phyloP scores from a whole-genome alignment of 2,113 vertebrate genomes.

The Toxotes jaculatrix region DNA sequence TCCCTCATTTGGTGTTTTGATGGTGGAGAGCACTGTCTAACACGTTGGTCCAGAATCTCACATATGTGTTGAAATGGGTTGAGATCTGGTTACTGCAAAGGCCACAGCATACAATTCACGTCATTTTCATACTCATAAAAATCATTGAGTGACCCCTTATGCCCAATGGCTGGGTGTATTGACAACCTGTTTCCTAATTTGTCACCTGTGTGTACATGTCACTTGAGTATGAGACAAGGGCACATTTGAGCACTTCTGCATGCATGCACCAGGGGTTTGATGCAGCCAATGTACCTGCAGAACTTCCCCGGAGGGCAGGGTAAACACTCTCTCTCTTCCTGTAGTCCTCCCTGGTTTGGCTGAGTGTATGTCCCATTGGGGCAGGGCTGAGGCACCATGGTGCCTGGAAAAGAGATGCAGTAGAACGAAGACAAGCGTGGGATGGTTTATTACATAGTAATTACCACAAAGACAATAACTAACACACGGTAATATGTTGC shows the following conservation, averaged over 20 bases:
- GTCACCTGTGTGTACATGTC: not conserved
- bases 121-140: too few species aligned
- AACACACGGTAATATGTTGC: too few species aligned
- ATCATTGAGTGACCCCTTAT: too few species aligned
- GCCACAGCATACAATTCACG: too few species aligned
- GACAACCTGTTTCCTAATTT: too few species aligned
- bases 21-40: too few species aligned
- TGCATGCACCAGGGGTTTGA: not conserved
- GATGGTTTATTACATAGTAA: not conserved
- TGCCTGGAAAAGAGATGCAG: conserved; percentile 78
- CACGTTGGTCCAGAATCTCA: too few species aligned
- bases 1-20: too few species aligned
- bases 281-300: conserved; percentile 79
- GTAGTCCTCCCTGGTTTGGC: conserved; percentile 82
- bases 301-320: conserved; percentile 90
- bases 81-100: too few species aligned
- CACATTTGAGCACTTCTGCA: not conserved
- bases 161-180: too few species aligned
- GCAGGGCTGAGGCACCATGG: conserved; percentile 85
- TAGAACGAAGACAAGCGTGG: not conserved
- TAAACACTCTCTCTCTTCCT: conserved; percentile 86
- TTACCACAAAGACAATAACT: not conserved
- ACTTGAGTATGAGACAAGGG: not conserved
- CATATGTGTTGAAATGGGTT: too few species aligned
- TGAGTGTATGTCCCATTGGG: conserved; percentile 91